phyloP scores from a whole-genome alignment of 2,113 vertebrate species.

The Phrynocephalus versicolor region DNA sequence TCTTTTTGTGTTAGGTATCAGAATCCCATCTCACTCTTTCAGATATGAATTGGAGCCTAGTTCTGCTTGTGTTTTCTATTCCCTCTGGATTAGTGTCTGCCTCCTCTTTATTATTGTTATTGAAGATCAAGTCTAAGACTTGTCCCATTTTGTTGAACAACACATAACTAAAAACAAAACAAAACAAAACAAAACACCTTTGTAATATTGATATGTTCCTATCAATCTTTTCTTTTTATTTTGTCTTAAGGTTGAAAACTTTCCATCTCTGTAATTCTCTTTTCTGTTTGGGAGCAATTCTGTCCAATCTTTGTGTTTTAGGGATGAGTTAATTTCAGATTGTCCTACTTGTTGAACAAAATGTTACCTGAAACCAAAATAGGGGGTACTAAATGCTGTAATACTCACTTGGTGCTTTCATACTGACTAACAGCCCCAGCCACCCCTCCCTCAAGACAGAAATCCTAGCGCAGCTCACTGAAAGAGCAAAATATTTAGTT shows the following conservation, averaged over 20 bases:
- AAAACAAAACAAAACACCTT: neutral
- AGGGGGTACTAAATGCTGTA: neutral
- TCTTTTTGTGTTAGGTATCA: slow-evolving; percentile 7
- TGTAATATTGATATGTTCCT: neutral
- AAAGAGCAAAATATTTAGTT: neutral
- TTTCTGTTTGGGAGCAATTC: neutral
- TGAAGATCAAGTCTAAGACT: neutral
- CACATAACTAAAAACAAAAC: neutral
- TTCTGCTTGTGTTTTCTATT: slow-evolving; percentile 8
- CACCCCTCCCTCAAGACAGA: neutral
- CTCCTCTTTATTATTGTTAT: neutral
- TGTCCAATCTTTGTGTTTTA: neutral
- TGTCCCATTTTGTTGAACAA: neutral
- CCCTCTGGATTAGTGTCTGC: neutral
- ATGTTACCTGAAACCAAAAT: neutral
- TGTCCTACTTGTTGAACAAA: neutral
- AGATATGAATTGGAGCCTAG: neutral
- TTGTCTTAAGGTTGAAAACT: neutral
- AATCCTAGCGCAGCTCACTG: neutral
- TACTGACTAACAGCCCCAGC: no score
- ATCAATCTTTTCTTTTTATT: neutral
- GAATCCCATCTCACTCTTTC: neutral
- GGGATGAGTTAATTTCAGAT: neutral
- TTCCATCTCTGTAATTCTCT: neutral
- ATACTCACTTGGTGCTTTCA: neutral